Percentiles rank a stretch among this genome's conserved stretches.
Conservation (phyloP, 2,888 invertebrate species). For the Brenthis daphne region DNA sequence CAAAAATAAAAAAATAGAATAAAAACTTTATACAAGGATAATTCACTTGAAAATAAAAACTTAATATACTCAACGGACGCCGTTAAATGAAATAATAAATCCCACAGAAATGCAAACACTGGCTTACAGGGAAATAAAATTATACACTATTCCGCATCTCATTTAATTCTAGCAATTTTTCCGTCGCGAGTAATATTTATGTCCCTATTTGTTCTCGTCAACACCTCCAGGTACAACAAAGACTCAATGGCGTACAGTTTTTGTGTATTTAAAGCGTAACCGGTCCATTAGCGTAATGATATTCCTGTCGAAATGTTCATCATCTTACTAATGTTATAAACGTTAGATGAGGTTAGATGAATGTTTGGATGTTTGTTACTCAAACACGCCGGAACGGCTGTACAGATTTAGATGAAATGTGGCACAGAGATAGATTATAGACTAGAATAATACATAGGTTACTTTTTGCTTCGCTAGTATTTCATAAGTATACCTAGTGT, state of each 20-base stretch:
- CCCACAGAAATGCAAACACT: conserved; percentile 10
- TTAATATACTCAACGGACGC: neutral
- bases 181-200: conserved; percentile 38
- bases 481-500: no score
- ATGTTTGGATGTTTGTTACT: no score
- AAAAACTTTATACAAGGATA: neutral
- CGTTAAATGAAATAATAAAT: conserved; percentile 9
- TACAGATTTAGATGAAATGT: no score
- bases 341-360: no score
- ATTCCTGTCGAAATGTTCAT: conserved; percentile 70
- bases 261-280: conserved; percentile 51
- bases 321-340: conserved; percentile 44
- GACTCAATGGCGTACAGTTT: conserved; percentile 44
- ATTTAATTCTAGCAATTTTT: conserved; percentile 33
- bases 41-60: conserved; percentile 3
- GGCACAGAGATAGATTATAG: no score
- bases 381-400: neutral
- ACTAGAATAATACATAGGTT: no score
- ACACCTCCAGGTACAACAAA: conserved; percentile 51
- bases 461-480: no score
- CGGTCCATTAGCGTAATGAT: conserved; percentile 75
- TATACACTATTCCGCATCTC: conserved; percentile 30
- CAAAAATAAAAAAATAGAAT: neutral
- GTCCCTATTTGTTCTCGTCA: conserved; percentile 44
- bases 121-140: conserved; percentile 14